These are phyloP conservation scores for Tursiops truncatus DNA, from an alignment of 2,113 vertebrate species.

Conservation along the genomic window DNA sequence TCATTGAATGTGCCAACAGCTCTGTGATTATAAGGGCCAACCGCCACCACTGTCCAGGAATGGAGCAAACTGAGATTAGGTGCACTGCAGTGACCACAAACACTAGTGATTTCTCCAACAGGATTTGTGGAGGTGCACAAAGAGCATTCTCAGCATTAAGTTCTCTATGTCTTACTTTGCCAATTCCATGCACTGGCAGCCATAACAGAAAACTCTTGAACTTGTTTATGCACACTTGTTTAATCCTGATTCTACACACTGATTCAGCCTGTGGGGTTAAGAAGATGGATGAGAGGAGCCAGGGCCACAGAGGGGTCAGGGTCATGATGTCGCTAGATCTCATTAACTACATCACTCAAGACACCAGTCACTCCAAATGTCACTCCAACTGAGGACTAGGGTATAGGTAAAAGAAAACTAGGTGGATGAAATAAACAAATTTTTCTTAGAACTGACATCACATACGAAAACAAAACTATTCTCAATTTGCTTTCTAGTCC, in stretches of 20 bases:
- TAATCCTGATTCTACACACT: slow-evolving; percentile 85
- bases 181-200: slow-evolving; percentile 75
- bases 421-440: slow-evolving; percentile 46
- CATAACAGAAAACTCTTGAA: slow-evolving; percentile 84
- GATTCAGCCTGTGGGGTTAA: slow-evolving; percentile 81
- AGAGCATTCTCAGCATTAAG: slow-evolving; percentile 68
- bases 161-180: slow-evolving; percentile 84
- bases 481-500: not conserved
- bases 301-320: slow-evolving; percentile 83
- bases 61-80: slow-evolving; percentile 26
- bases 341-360: slow-evolving; percentile 88
- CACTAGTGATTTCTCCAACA: slow-evolving; percentile 79
- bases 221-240: slow-evolving; percentile 90
- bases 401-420: slow-evolving; percentile 63
- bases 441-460: slow-evolving; percentile 6
- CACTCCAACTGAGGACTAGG: slow-evolving; percentile 71
- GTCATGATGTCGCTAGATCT: slow-evolving; percentile 87
- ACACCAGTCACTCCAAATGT: slow-evolving; percentile 82
- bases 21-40: slow-evolving; percentile 70
- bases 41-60: slow-evolving; percentile 33
- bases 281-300: slow-evolving; percentile 87
- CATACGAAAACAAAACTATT: slow-evolving; percentile 26
- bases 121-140: slow-evolving; percentile 77
- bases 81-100: not conserved
- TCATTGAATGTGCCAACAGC: slow-evolving; percentile 65